Evolutionary conservation across 2,888 invertebrate species (phyloP), one percentile per base, ranked within the genome.

Genomic region (Nomada flava): DNA sequence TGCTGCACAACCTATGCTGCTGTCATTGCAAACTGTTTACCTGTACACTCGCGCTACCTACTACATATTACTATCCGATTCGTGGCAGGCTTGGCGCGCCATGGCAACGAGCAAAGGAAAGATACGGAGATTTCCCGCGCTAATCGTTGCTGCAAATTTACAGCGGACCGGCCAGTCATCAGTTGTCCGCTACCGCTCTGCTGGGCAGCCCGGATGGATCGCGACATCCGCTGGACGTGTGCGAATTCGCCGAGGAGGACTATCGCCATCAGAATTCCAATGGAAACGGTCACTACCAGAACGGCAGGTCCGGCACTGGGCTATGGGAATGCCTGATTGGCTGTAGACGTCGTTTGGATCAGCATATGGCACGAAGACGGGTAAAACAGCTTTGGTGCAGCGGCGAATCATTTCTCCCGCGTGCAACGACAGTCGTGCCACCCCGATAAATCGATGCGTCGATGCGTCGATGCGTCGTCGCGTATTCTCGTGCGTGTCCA

Each of bases 151-250:
- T 69, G 42, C 10, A n/a, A 55, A 67, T 85, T 73, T 93, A 0
- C 92, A 96, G 97, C 94, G 96, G 96, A 94, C 96, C 96, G 90
- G 96, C 96, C 91, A 96, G 97, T 89, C 97, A 97, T 94, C 97
- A 98, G 94, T 94, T 98, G 91, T 97, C 97, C 86, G 97, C 97
- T 72, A 97, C 97, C 84, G 96, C 97, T 81, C 95, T 98, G 77
- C 95, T 98, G 87, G 96, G 97, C 84, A 97, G 97, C 69, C 97
- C 97, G 83, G 97, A 97, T 94, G 97, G 97, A 69, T 97, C 97
- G 59, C 95, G 97, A 79, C 97, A 97, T 92, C 96, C 96, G 76
- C 94, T 97, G 87, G 97, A 97, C 91, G 96, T 96, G 69, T 96
- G 95, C 92, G 96, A 96, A 84, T 96, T 96, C 93, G 94, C 95